A percentile compares a stretch with the other conserved stretches of the same genome.
These are phyloP conservation scores for Microtus pennsylvanicus DNA, from an alignment of 2,113 vertebrate species.

Conservation along the genomic window DNA sequence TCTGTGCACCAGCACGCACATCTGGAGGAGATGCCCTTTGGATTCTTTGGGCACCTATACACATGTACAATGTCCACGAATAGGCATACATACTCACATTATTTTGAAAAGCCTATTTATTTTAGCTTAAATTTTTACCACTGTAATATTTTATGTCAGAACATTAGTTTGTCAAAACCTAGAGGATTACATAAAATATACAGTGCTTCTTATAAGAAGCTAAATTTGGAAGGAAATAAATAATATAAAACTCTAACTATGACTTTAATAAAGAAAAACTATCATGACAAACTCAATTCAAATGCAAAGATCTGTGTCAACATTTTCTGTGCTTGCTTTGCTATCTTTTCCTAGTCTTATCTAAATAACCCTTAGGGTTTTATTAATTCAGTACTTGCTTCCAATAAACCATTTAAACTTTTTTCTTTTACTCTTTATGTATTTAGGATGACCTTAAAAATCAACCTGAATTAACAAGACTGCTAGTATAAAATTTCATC, in stretches of 20 bases:
- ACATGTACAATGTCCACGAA: not conserved
- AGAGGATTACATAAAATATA: slow-evolving; percentile 23
- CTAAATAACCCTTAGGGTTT: slow-evolving; percentile 13
- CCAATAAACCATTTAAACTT: slow-evolving; percentile 16
- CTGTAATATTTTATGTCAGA: slow-evolving; percentile 29
- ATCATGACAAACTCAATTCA: not conserved
- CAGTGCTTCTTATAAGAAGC: not conserved
- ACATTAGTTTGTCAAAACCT: slow-evolving; percentile 31
- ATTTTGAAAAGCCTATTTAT: not conserved
- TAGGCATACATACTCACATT: not conserved
- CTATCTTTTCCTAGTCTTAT: not conserved
- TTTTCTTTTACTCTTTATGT: not conserved
- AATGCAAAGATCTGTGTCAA: slow-evolving; percentile 14
- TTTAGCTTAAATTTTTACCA: slow-evolving; percentile 2
- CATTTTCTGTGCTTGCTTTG: not conserved
- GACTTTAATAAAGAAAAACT: slow-evolving; percentile 13
- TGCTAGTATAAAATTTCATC: slow-evolving; percentile 35
- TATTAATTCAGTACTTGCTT: slow-evolving; percentile 32
- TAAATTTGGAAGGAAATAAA: not conserved
- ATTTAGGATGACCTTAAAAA: not conserved
- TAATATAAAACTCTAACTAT: not conserved
- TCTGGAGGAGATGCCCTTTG: not conserved
- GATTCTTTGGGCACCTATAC: not conserved
- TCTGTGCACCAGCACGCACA: no score
- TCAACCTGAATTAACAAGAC: not conserved